Evolutionary conservation across 2,888 invertebrate species (phyloP).

Genomic region (Apocheima hispidaria): DNA sequence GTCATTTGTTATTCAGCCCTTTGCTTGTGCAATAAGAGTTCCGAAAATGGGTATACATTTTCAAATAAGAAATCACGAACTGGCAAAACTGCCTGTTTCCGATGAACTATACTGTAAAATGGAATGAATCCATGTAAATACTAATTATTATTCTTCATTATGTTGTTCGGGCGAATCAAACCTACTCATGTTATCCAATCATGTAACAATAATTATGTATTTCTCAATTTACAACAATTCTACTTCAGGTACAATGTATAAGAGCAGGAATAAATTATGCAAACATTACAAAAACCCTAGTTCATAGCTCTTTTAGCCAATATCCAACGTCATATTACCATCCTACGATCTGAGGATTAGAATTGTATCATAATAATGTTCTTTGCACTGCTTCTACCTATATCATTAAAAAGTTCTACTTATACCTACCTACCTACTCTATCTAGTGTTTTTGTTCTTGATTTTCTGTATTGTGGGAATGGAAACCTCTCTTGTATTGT

Average conservation of each 20-base stretch:
- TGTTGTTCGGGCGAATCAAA: neutral
- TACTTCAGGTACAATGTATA: no score
- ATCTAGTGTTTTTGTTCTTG: conserved; percentile 36
- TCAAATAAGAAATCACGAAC: neutral
- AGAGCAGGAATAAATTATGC: neutral
- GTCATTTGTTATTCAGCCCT: neutral
- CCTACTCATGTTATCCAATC: neutral
- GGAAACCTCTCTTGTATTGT: conserved; percentile 54
- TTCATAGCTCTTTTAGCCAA: neutral
- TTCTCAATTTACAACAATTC: neutral
- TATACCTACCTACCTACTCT: no score
- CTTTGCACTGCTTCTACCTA: neutral
- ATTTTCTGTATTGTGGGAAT: conserved; percentile 60
- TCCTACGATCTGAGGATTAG: neutral
- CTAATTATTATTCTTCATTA: neutral
- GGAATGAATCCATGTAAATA: conserved; percentile 6
- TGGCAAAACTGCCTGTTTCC: neutral
- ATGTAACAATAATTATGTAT: neutral
- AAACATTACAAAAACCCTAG: neutral
- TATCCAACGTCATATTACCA: neutral
- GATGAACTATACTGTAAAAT: neutral
- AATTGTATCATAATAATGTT: neutral
- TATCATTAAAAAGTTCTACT: conserved; percentile 18
- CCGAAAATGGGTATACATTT: neutral
- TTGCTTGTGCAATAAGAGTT: neutral